These are phyloP conservation scores for Drosophila funebris DNA, from an alignment of 1,140 invertebrate species.

Conservation along the genomic window DNA sequence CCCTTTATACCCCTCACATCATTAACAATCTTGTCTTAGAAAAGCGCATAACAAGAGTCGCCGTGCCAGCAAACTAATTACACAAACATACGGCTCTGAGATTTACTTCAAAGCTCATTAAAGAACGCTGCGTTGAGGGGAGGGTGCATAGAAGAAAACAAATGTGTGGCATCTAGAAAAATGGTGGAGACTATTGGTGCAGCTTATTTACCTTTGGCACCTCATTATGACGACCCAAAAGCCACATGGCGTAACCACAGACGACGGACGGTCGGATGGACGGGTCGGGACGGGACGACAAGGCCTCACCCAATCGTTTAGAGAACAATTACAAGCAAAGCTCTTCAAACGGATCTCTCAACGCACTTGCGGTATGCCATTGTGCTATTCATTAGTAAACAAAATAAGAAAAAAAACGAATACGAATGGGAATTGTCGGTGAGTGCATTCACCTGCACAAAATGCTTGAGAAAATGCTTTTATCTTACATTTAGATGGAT, in stretches of 20 bases:
- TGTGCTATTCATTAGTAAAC: slow-evolving; percentile 76
- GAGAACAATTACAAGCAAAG: slow-evolving; percentile 68
- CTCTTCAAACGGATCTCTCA: slow-evolving; percentile 59
- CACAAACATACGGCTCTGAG: slow-evolving; percentile 36
- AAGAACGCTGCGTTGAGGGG: slow-evolving; percentile 51
- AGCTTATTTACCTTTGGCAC: slow-evolving; percentile 69
- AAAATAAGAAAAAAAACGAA: slow-evolving; percentile 55
- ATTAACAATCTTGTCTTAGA: not conserved
- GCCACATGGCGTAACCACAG: slow-evolving; percentile 63
- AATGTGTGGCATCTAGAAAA: slow-evolving; percentile 36
- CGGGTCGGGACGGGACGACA: slow-evolving; percentile 49
- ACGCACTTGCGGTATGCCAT: slow-evolving; percentile 45
- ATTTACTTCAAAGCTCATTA: slow-evolving; percentile 59
- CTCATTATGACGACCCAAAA: slow-evolving; percentile 74
- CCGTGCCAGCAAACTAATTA: slow-evolving; percentile 38
- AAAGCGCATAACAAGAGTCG: not conserved
- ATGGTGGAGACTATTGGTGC: slow-evolving; percentile 38
- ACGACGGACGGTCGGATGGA: slow-evolving; percentile 12
- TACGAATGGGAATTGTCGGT: not conserved
- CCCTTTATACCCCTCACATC: no score
- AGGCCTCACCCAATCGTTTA: slow-evolving; percentile 69
- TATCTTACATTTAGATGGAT: slow-evolving; percentile 17
- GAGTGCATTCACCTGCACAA: not conserved
- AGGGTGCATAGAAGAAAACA: slow-evolving; percentile 16
- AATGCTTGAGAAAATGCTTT: not conserved